Conservation (phyloP, 2,888 invertebrate genomes). For the Pristionchus arcanus region DNA sequence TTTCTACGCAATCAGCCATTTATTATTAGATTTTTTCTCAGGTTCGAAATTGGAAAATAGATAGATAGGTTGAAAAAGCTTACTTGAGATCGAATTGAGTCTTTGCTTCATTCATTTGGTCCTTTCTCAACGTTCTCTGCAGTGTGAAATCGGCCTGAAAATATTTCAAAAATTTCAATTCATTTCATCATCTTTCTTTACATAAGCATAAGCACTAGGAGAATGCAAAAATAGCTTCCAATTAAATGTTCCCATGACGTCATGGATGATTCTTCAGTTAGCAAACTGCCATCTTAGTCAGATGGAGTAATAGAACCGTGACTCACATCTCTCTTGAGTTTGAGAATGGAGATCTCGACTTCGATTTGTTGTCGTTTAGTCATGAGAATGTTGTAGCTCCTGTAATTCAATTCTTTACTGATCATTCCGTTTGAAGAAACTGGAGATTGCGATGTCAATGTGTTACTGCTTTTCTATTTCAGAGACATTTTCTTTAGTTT, state of each 20-base stretch:
- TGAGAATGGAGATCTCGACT: slow-evolving; percentile 42
- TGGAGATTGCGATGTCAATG: too few relatives aligned
- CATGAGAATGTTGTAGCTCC: slow-evolving; percentile 44
- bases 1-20: too few relatives aligned
- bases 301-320: not conserved
- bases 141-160: slow-evolving; percentile 40
- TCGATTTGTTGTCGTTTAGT: slow-evolving; percentile 16
- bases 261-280: not conserved
- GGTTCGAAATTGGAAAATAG: too few relatives aligned
- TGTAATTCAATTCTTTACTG: not conserved
- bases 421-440: too few relatives aligned
- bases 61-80: not conserved
- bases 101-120: slow-evolving; percentile 36
- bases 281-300: not conserved
- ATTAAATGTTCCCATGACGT: not conserved
- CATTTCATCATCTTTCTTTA: not conserved
- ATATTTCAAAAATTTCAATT: not conserved
- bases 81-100: slow-evolving; percentile 4
- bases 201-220: not conserved
- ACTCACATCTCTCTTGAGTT: slow-evolving; percentile 48
- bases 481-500: too few relatives aligned
- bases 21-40: too few relatives aligned
- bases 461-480: too few relatives aligned
- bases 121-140: slow-evolving; percentile 35
- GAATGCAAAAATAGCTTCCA: not conserved